These are phyloP conservation scores for Ophion slaviceki DNA, from an alignment of 2,888 invertebrate species.

Conservation along the genomic window DNA sequence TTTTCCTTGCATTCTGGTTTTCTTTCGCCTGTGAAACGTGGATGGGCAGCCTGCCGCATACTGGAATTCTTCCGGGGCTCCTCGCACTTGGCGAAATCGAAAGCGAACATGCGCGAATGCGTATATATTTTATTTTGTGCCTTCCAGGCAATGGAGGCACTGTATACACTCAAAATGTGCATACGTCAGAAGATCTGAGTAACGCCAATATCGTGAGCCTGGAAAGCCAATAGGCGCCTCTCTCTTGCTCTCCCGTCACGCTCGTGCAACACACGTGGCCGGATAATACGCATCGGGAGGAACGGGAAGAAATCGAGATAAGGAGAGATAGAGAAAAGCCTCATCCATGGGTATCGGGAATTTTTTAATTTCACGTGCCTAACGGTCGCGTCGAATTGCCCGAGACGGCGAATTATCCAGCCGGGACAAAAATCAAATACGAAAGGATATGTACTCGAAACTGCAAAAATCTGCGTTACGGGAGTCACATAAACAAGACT, in stretches of 20 bases:
- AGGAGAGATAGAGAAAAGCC: background rate
- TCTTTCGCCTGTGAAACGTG: constrained; percentile 24
- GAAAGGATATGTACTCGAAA: background rate
- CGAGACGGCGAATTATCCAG: constrained; percentile 38
- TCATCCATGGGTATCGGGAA: background rate
- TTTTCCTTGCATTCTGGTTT: constrained; percentile 56
- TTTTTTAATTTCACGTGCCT: constrained; percentile 42
- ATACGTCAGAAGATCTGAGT: constrained; percentile 58
- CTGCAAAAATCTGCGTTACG: background rate
- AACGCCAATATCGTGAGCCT: constrained; percentile 65
- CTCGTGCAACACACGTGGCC: background rate
- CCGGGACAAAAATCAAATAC: constrained; percentile 23
- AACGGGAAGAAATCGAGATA: background rate
- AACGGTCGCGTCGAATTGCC: constrained; percentile 49
- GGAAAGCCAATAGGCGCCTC: background rate
- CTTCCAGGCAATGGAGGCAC: constrained; percentile 1
- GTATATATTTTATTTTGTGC: constrained; percentile 32
- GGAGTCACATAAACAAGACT: background rate
- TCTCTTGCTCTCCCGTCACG: constrained; percentile 5
- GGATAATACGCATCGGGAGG: background rate
- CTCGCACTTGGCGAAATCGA: constrained; percentile 37
- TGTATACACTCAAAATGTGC: constrained; percentile 23
- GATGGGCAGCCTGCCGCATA: background rate
- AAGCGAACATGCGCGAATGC: constrained; percentile 32
- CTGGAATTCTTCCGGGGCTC: constrained; percentile 26